These are phyloP conservation scores for Muntiacus reevesi DNA, from an alignment of 2,113 vertebrate species.

Conservation along the genomic window DNA sequence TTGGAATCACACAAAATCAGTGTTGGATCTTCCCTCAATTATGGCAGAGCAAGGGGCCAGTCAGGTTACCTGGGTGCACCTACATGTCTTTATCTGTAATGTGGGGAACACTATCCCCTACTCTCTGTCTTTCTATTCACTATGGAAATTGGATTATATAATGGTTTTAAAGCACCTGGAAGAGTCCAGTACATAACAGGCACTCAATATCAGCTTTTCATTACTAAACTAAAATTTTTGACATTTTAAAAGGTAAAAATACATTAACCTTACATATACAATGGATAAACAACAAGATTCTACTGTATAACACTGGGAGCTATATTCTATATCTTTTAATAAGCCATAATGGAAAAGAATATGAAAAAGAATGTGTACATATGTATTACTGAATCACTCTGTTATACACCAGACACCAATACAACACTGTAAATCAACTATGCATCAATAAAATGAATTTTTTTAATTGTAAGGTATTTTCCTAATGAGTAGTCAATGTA, in stretches of 20 bases:
- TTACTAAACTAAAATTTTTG: neutral
- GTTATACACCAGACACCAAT: neutral
- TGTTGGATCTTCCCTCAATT: neutral
- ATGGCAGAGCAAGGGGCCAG: neutral
- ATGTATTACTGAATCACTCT: neutral
- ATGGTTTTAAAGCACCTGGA: neutral
- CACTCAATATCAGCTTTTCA: neutral
- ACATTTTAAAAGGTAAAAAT: slow-evolving; percentile 19
- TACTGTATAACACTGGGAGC: neutral
- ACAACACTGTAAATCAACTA: neutral
- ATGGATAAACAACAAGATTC: neutral
- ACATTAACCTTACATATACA: neutral
- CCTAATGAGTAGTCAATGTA: neutral
- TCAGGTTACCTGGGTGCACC: neutral
- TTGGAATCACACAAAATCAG: neutral
- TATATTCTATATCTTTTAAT: neutral
- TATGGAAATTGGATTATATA: neutral
- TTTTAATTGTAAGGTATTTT: neutral
- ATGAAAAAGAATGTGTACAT: neutral
- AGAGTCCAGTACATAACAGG: neutral
- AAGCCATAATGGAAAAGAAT: neutral
- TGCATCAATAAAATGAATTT: neutral
- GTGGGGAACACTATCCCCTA: neutral
- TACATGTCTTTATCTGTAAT: neutral
- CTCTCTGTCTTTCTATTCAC: neutral